Evolutionary conservation across 2,888 invertebrate species (phyloP), one percentile per base, ranked within the genome.

Genomic region (Synergus gifuensis): DNA sequence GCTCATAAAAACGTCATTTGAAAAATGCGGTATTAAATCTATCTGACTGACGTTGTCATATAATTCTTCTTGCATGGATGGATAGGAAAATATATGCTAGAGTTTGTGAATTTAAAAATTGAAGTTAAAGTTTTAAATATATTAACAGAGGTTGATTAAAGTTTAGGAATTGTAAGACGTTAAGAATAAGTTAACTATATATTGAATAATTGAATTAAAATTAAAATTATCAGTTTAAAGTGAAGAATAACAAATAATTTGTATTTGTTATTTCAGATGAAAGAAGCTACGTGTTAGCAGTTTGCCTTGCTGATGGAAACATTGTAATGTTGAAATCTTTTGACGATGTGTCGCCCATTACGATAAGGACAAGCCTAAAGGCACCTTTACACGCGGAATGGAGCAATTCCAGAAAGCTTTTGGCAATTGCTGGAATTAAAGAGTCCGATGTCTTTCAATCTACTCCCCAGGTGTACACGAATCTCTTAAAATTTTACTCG

Each of bases 321-420:
- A 96, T 99, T 78, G 97, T 97, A 87, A 94, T 99, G 87, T 93
- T 99, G 92, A 95, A 96, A 84, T 97, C 97, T 28, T 98, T 97
- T 91, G 98, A 99, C 93, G 98, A 99, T 93, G 96, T 98, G 77
- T 97, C 97, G 84, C 98, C 98, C 0, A 95, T 96, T 86, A 95
- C 97, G 86, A 95, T 98, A 85, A 94, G 95, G 89, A 98, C 98
- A 0, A 95, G 96, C n/a, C 93, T 97, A 82, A 94, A 95, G 87
- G 96, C 96, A 28, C 96, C 96, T 11, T 93, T 97, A 85, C 96
- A 96, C 86, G 97, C 98, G 94, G 98, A 99, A 93, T 99, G 99
- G 99, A 98, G 98, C 82, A 98, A 98, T 92, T 98, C 98, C 1
- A 95, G 98, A 49, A 98, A 98, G 91, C 93, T 98, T 78, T 93